These are phyloP conservation scores for Cepphus grylle DNA, from an alignment of 2,113 vertebrate species.

Conservation along the genomic window DNA sequence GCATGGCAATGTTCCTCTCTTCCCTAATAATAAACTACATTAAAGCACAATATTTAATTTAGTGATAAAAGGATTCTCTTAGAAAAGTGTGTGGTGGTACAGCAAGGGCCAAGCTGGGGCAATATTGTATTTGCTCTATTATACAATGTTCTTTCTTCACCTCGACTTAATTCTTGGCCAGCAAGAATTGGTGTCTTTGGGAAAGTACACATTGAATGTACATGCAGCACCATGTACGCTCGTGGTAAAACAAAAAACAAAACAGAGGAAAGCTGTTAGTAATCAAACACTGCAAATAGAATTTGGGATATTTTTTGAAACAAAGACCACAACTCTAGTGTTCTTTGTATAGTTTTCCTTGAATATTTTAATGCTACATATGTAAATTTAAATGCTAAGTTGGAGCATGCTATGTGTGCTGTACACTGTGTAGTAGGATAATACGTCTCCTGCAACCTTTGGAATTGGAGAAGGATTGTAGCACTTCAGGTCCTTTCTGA, in stretches of 20 bases:
- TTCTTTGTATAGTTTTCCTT: not conserved
- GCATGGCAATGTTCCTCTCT: not conserved
- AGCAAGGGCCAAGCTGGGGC: not conserved
- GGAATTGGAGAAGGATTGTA: not conserved
- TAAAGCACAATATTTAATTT: not conserved
- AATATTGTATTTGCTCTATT: not conserved
- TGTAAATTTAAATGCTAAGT: not conserved
- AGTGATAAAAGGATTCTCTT: not conserved
- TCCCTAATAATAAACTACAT: not conserved
- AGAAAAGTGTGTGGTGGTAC: not conserved
- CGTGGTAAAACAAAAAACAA: not conserved
- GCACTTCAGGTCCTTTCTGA: not conserved
- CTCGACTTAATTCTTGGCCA: not conserved
- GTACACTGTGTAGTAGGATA: not conserved
- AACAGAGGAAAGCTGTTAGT: not conserved
- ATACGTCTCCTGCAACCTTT: not conserved
- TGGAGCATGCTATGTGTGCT: not conserved
- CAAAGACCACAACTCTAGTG: accelerated
- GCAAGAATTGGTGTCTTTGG: not conserved
- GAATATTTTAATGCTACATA: not conserved
- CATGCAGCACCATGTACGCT: not conserved
- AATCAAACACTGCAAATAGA: not conserved
- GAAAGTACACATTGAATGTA: accelerated
- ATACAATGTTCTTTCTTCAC: not conserved
- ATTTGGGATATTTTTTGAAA: not conserved